Conservation (phyloP, 92 coral and sea anemone species). For the Umimayanthus kanabou region DNA sequence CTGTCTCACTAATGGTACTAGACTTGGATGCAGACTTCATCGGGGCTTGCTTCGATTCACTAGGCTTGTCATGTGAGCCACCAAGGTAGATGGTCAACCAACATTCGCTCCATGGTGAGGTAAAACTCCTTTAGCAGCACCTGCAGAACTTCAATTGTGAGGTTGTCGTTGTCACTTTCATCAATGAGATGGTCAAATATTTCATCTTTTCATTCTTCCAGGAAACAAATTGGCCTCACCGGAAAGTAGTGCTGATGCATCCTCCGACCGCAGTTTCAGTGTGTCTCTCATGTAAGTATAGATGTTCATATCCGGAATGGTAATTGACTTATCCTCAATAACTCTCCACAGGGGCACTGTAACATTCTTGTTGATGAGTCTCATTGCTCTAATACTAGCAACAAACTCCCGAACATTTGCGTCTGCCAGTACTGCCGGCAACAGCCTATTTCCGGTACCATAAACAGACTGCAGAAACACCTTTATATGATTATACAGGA, state of each 20-base stretch:
- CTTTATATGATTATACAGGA: constrained; percentile 43
- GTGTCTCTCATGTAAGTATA: constrained; percentile 33
- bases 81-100: constrained; percentile 31
- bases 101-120: constrained; percentile 34
- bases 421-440: constrained; percentile 48
- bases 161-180: constrained; percentile 6
- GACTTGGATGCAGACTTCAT: constrained; percentile 34
- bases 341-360: constrained; percentile 56
- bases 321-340: constrained; percentile 32
- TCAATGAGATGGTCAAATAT: constrained; percentile 43
- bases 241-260: constrained; percentile 38
- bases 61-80: constrained; percentile 27
- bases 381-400: constrained; percentile 28
- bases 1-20: too few species aligned
- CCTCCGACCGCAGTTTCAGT: constrained; percentile 36
- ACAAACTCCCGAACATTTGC: constrained; percentile 15
- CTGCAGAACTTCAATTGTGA: constrained; percentile 39
- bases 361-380: constrained; percentile 45
- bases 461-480: constrained; percentile 45
- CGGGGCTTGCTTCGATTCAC: constrained; percentile 1
- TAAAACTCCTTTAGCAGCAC: constrained; percentile 18
- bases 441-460: constrained; percentile 49
- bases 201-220: neutral
- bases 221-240: constrained; percentile 34
- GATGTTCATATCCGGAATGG: constrained; percentile 38